Evolutionary conservation across 1,140 invertebrate genomes (phyloP).

Genomic region (Papilio dardanus): DNA sequence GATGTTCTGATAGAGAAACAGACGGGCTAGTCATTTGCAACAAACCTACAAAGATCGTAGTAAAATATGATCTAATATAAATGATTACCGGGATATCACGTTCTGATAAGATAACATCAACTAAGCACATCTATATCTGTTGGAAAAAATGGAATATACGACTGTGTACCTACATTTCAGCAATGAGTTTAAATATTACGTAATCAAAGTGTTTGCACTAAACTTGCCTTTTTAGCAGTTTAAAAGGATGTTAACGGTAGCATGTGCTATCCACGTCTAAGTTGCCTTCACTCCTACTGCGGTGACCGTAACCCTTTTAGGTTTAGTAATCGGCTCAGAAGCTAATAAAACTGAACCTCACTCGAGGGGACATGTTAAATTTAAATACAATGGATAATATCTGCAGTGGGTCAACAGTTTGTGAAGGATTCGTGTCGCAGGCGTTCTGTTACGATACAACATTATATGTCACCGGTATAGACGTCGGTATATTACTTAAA

Average conservation of each 20-base stretch:
- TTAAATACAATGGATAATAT: constrained; percentile 13
- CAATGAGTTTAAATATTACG: too few species aligned
- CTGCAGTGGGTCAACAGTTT: neutral
- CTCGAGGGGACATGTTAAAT: neutral
- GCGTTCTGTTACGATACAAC: neutral
- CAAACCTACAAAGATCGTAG: neutral
- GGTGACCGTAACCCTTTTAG: neutral
- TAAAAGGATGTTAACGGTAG: too few species aligned
- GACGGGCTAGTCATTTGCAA: neutral
- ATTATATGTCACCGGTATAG: neutral
- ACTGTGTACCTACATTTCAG: too few species aligned
- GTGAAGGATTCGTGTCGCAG: neutral
- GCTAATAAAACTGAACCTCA: neutral
- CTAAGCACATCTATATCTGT: neutral
- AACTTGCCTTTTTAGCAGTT: neutral
- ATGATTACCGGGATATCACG: neutral
- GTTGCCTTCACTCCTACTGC: too few species aligned
- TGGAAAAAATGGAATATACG: too few species aligned
- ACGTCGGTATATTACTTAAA: neutral
- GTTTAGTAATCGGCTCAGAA: neutral
- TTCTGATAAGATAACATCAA: neutral
- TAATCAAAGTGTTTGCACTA: neutral
- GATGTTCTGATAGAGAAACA: neutral
- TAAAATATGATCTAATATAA: neutral
- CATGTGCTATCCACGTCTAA: too few species aligned